A percentile compares a stretch with the other conserved stretches of the same genome.
These are phyloP conservation scores for Mastacembelus armatus DNA, from an alignment of 2,797 vertebrate species.

Conservation along the genomic window DNA sequence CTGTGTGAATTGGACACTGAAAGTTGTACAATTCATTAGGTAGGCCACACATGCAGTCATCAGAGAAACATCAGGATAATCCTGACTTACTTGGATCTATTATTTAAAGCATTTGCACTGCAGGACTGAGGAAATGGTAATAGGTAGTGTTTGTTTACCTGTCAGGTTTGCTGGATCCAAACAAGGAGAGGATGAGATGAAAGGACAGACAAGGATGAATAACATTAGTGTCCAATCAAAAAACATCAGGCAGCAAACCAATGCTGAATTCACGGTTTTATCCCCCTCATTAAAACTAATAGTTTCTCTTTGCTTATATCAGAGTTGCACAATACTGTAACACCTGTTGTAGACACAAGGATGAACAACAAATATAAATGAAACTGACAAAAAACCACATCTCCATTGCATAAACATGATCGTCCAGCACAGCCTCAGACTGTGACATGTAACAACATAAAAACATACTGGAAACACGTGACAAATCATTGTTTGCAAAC, in stretches of 20 bases:
- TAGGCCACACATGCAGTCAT: constrained; percentile 21
- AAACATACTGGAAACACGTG: constrained; percentile 4
- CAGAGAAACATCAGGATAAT: constrained; percentile 38
- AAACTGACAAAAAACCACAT: not conserved
- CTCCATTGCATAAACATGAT: not conserved
- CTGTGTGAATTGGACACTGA: not conserved
- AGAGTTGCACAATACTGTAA: constrained; percentile 31
- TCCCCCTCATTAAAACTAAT: constrained; percentile 26
- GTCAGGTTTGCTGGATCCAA: constrained; percentile 95
- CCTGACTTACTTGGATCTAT: constrained; percentile 20
- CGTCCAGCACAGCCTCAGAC: not conserved
- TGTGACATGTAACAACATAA: constrained; percentile 18
- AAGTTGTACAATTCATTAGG: not conserved
- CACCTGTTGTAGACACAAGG: constrained; percentile 14
- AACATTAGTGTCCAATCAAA: constrained; percentile 66
- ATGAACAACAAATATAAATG: constrained; percentile 11
- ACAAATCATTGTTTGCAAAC: constrained; percentile 35
- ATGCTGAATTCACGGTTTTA: constrained; percentile 37
- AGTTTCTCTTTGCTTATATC: constrained; percentile 8
- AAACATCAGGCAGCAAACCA: constrained; percentile 46
- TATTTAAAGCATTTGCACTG: constrained; percentile 25
- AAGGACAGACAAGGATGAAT: constrained; percentile 77
- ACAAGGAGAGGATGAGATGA: constrained; percentile 85
- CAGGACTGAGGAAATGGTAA: constrained; percentile 52
- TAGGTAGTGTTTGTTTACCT: constrained; percentile 87